Conservation (phyloP, 2,113 vertebrate species). For the Tragelaphus buxtoni region DNA sequence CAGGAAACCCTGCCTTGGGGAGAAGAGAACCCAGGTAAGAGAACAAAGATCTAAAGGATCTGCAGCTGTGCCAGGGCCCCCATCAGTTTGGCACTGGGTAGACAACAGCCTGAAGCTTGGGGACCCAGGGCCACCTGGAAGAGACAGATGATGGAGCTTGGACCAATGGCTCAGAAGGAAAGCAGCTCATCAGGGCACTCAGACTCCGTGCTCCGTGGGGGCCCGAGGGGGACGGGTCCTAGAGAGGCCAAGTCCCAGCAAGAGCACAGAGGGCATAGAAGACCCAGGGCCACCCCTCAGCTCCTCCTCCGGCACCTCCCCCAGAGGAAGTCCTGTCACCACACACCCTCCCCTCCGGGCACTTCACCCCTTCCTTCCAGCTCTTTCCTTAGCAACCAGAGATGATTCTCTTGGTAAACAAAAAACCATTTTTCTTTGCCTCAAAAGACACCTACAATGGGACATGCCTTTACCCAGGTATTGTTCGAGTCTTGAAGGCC, state of each 20-base stretch:
- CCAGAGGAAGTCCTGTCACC: neutral
- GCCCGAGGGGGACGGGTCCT: neutral
- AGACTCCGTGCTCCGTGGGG: neutral
- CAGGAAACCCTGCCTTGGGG: neutral
- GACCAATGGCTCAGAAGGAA: neutral
- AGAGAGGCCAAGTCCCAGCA: neutral
- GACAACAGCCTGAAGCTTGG: neutral
- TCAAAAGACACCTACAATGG: slow-evolving; percentile 5
- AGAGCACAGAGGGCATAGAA: neutral
- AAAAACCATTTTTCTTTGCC: neutral
- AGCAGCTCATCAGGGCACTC: neutral
- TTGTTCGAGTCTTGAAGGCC: neutral
- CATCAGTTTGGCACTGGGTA: neutral
- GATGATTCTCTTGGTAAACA: neutral
- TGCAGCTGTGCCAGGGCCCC: neutral
- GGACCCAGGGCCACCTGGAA: neutral
- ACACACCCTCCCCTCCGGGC: neutral
- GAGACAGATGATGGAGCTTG: neutral
- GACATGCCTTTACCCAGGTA: neutral
- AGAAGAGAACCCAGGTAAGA: neutral
- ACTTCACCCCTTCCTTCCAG: neutral
- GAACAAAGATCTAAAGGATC: neutral
- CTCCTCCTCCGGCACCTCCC: neutral
- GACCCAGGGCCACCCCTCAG: neutral
- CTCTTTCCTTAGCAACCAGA: neutral